A percentile compares a stretch with the other conserved stretches of the same genome.
Conservation (phyloP, 2,797 vertebrate genomes). For the Acanthurus tractus region DNA sequence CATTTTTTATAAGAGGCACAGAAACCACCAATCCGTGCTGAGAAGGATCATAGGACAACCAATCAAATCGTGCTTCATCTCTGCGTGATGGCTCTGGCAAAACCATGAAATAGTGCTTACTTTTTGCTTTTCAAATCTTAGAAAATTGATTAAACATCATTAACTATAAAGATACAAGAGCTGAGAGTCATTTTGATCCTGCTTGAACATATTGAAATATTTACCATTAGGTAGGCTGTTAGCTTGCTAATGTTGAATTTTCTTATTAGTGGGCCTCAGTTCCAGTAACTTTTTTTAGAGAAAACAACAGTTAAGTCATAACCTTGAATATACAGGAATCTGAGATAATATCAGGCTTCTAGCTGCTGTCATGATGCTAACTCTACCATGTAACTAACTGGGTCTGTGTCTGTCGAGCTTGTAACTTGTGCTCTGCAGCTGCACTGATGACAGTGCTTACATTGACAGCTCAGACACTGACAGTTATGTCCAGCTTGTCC, state of each 20-base stretch:
- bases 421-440: not conserved
- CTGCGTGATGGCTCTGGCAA: not conserved
- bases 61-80: not conserved
- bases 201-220: not conserved
- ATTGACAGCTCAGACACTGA: not conserved
- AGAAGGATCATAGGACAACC: not conserved
- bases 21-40: conserved; percentile 2
- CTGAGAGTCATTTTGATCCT: not conserved
- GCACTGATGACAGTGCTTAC: not conserved
- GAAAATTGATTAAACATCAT: not conserved
- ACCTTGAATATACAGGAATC: not conserved
- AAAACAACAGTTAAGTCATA: too few relatives aligned
- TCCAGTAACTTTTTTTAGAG: not conserved
- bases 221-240: not conserved
- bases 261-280: not conserved
- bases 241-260: not conserved
- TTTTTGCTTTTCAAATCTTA: not conserved
- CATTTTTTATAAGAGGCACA: too few relatives aligned
- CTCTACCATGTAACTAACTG: not conserved
- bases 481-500: not conserved
- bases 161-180: not conserved
- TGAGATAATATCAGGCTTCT: not conserved
- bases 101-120: not conserved
- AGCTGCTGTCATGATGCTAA: not conserved
- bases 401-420: not conserved